phyloP scores from a whole-genome alignment of 2,113 vertebrate species.

The Equus quagga region DNA sequence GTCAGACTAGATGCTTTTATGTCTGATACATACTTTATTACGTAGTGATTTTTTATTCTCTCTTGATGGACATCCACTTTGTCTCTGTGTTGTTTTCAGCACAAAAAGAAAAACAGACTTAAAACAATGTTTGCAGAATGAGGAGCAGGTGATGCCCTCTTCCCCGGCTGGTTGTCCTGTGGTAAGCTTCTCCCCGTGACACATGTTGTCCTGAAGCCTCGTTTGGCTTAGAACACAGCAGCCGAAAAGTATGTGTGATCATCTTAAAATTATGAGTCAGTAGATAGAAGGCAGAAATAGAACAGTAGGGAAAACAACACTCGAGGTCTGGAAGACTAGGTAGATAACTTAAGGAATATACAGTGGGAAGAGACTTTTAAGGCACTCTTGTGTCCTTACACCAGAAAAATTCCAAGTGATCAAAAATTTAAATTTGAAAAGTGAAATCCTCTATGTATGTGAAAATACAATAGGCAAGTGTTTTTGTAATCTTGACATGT shows the following conservation, averaged over 20 bases:
- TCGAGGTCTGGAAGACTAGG: neutral
- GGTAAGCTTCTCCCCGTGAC: neutral
- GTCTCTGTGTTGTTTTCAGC: neutral
- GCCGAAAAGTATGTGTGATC: neutral
- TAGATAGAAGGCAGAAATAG: constrained; percentile 14
- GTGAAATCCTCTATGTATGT: neutral
- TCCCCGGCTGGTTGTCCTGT: neutral
- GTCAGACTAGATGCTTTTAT: constrained; percentile 51
- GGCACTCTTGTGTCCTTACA: neutral
- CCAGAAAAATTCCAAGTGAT: neutral
- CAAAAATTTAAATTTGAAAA: constrained; percentile 6
- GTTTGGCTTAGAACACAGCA: neutral
- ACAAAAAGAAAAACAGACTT: neutral
- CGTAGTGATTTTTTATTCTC: neutral
- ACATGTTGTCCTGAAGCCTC: neutral
- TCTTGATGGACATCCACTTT: neutral
- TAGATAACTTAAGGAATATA: neutral
- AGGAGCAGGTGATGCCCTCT: neutral
- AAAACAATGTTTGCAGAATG: neutral
- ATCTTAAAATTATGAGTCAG: neutral
- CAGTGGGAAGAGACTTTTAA: neutral
- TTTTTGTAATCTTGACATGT: neutral
- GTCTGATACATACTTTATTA: constrained; percentile 25
- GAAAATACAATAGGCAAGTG: neutral
- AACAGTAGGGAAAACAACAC: neutral